These are phyloP conservation scores for Budorcas taxicolor DNA, from an alignment of 2,113 vertebrate species.

Conservation along the genomic window DNA sequence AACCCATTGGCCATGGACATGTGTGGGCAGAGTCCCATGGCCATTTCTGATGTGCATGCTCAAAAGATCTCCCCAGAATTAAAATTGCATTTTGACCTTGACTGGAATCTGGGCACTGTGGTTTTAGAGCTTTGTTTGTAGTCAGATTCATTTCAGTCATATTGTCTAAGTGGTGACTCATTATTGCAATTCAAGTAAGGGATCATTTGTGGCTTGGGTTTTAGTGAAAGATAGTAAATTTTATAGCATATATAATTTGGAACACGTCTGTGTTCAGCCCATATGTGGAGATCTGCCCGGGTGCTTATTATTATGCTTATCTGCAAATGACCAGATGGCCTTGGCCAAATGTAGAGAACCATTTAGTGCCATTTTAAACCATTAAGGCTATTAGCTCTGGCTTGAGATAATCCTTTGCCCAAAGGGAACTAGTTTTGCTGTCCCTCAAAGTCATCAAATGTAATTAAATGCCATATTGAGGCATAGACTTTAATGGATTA, in stretches of 20 bases:
- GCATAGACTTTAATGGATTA: slow-evolving; percentile 59
- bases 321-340: slow-evolving; percentile 73
- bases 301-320: slow-evolving; percentile 72
- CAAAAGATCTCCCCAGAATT: not conserved
- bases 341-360: slow-evolving; percentile 63
- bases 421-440: slow-evolving; percentile 70
- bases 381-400: slow-evolving; percentile 72
- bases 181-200: slow-evolving; percentile 48
- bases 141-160: slow-evolving; percentile 36
- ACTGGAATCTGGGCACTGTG: not conserved
- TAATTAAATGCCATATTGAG: slow-evolving; percentile 71
- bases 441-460: slow-evolving; percentile 68
- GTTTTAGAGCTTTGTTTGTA: slow-evolving; percentile 41
- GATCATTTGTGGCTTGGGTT: slow-evolving; percentile 53
- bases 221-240: slow-evolving; percentile 61
- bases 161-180: slow-evolving; percentile 46
- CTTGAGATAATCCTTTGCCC: slow-evolving; percentile 70
- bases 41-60: not conserved
- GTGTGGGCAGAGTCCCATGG: not conserved
- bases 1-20: not conserved
- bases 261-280: slow-evolving; percentile 52
- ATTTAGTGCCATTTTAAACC: slow-evolving; percentile 72
- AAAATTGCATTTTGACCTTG: slow-evolving; percentile 29
- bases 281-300: slow-evolving; percentile 64
- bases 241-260: slow-evolving; percentile 65